Evolutionary conservation across 92 coral and sea anemone species (phyloP), one percentile per base, ranked within the genome.

Genomic region (Zoanthus sociatus): DNA sequence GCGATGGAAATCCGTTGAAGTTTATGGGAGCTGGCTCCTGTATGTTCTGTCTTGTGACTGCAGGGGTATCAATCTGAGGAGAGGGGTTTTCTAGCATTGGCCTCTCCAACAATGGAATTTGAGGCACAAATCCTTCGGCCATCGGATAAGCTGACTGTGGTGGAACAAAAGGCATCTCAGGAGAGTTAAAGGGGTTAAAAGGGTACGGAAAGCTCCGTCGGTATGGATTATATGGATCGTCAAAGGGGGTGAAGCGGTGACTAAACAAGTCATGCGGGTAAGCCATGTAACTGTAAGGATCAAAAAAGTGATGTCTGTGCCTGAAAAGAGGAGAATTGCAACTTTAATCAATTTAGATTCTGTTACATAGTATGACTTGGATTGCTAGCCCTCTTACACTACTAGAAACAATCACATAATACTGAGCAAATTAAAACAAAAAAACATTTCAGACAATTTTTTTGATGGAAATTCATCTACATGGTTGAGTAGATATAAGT

Each of bases 21-120:
- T 95, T 95, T n/a, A 95, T 83, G 9, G 98, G 98, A 53, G 86
- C 91, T 11, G 96, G 98, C 10, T 94, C 91, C 7, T 93, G 76
- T 20, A 95, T 93, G 14, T 95, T 90, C 73, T 92, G 94, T 51
- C 95, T 44, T 60, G 86, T 70, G 61, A 81, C 26, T 44, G 85
- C 74, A 5, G 87, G 87, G 42, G 79, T 32, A 71, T 71, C 31
- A 76, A 87, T 87, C 16, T 78, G 77, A 45, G 76, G 70, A 74
- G 82, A 75, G 17, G 95, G 83, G 79, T 85, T 89, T 50, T 89
- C 96, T 12, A 84, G 90, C 73, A 78, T 30, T 20, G 94, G 70
- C 14, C 82, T 83, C 84, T 77, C 91, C 26, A 83, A 71, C 13
- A 90, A 71, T 16, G 95, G 83, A 73, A 84, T 84, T 61, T 89